Conservation (phyloP, 2,797 vertebrate genomes). For the Spea hammondii region DNA sequence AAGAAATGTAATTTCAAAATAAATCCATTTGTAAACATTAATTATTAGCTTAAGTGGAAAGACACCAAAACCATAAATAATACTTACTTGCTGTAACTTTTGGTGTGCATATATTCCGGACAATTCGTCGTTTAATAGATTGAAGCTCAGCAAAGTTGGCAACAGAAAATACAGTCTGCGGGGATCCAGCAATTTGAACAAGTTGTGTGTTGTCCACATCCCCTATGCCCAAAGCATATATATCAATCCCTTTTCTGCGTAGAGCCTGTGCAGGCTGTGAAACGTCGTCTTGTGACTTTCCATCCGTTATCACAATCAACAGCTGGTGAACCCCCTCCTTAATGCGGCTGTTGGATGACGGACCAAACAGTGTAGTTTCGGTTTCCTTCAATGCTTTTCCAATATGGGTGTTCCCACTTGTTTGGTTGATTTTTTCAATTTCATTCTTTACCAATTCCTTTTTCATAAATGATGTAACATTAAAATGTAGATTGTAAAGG, state of each 20-base stretch:
- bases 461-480: constrained; percentile 65
- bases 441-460: constrained; percentile 51
- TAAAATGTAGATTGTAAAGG: constrained; percentile 64
- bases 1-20: too few species aligned
- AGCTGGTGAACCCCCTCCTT: constrained; percentile 61
- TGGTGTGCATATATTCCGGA: constrained; percentile 52
- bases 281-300: constrained; percentile 72
- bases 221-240: constrained; percentile 77
- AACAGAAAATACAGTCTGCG: constrained; percentile 64
- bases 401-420: constrained; percentile 62
- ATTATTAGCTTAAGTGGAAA: background rate
- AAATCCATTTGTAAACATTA: background rate
- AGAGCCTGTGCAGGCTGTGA: constrained; percentile 63
- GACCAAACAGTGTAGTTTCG: constrained; percentile 1
- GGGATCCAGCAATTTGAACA: constrained; percentile 69
- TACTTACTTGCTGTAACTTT: constrained; percentile 5
- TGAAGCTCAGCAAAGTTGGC: constrained; percentile 63
- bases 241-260: constrained; percentile 67
- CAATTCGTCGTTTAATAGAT: constrained; percentile 60
- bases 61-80: constrained; percentile 56
- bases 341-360: constrained; percentile 21
- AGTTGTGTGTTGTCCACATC: constrained; percentile 68
- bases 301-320: constrained; percentile 80
- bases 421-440: constrained; percentile 59
- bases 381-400: constrained; percentile 67